These are phyloP conservation scores for Bicyclus anynana DNA, from an alignment of 1,140 invertebrate species.

Conservation along the genomic window DNA sequence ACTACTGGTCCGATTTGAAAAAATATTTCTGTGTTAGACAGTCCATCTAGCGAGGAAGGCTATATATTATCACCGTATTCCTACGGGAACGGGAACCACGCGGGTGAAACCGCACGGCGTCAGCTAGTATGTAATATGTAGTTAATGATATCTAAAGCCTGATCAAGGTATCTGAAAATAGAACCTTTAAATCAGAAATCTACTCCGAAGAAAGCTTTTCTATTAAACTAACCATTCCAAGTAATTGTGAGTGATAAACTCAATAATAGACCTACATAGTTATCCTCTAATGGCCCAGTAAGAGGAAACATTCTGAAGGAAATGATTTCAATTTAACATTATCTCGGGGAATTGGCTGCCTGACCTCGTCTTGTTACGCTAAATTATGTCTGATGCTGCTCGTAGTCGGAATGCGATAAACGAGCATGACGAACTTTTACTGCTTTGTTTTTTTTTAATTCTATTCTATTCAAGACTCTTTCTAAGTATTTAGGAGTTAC, in stretches of 20 bases:
- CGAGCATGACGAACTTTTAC: neutral
- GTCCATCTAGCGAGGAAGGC: too few relatives aligned
- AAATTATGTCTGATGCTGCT: slow-evolving; percentile 13
- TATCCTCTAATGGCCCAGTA: slow-evolving; percentile 48
- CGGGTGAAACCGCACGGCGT: too few relatives aligned
- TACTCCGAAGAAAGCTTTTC: neutral
- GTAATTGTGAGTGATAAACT: slow-evolving; percentile 15
- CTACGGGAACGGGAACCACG: too few relatives aligned
- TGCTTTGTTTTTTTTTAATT: too few relatives aligned
- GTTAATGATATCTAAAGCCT: too few relatives aligned
- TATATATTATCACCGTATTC: too few relatives aligned
- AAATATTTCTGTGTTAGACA: too few relatives aligned
- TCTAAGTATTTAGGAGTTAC: too few relatives aligned
- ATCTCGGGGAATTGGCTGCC: slow-evolving; percentile 52
- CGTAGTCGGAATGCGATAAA: neutral
- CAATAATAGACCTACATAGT: slow-evolving; percentile 39
- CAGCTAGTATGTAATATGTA: too few relatives aligned
- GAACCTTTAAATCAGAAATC: neutral
- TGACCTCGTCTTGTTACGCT: slow-evolving; percentile 41
- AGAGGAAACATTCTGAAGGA: slow-evolving; percentile 47
- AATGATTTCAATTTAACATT: slow-evolving; percentile 64
- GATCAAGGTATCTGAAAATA: too few relatives aligned
- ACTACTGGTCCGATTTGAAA: too few relatives aligned
- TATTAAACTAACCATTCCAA: neutral
- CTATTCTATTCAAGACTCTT: too few relatives aligned